phyloP scores from a whole-genome alignment of 2,888 invertebrate species.

The Corbicula japonica region DNA sequence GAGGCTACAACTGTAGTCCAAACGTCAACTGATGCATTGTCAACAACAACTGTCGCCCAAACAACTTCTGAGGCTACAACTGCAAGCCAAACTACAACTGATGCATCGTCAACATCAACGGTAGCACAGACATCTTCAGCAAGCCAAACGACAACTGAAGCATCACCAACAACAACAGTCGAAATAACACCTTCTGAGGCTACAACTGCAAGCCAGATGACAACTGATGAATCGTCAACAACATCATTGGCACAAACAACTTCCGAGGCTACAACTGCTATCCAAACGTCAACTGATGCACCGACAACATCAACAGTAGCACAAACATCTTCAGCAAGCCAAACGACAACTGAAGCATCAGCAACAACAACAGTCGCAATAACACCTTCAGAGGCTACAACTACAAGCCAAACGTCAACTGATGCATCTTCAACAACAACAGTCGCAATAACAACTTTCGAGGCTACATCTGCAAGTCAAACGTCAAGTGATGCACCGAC shows the following conservation, averaged over 20 bases:
- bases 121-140: neutral
- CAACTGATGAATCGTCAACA: too few relatives aligned
- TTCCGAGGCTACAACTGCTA: neutral
- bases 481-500: too few relatives aligned
- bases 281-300: neutral
- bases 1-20: too few relatives aligned
- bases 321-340: neutral
- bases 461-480: too few relatives aligned
- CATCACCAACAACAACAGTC: neutral
- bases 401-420: too few relatives aligned
- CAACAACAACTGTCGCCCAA: conserved; percentile 8
- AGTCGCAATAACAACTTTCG: too few relatives aligned
- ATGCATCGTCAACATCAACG: conserved; percentile 2
- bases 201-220: neutral
- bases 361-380: too few relatives aligned
- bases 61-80: conserved; percentile 18
- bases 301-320: too few relatives aligned
- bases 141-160: neutral
- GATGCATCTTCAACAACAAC: too few relatives aligned
- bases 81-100: conserved; percentile 3
- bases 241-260: conserved; percentile 11
- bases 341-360: too few relatives aligned
- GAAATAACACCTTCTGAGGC: neutral
- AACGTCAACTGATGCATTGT: too few relatives aligned
- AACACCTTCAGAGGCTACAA: too few relatives aligned